Conservation (phyloP, 1,140 invertebrate genomes). For the Palaemon carinicauda region DNA sequence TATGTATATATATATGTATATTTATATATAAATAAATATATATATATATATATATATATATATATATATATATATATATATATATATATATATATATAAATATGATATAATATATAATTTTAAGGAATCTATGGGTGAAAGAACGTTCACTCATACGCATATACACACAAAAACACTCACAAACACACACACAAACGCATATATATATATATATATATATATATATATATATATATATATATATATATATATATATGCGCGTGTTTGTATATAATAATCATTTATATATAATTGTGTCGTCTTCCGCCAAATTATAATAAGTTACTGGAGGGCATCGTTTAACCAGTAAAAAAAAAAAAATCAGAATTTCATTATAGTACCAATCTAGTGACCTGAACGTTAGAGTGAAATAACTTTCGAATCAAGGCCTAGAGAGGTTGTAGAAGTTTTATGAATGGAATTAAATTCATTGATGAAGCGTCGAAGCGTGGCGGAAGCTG, state of each 20-base stretch:
- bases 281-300: no score
- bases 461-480: background rate
- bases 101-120: background rate
- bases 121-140: background rate
- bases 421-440: no score
- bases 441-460: no score
- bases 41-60: background rate
- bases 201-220: slow-evolving; percentile 15
- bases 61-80: background rate
- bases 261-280: no score
- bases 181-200: background rate
- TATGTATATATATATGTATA: background rate
- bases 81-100: background rate
- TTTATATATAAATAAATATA: background rate
- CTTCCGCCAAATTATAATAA: no score
- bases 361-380: no score
- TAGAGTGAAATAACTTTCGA: background rate
- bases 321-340: no score
- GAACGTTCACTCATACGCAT: background rate
- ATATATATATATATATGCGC: slow-evolving; percentile 9
- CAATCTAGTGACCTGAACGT: background rate
- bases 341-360: no score
- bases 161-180: background rate
- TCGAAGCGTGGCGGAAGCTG: background rate
- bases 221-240: background rate